Conservation (phyloP, 2,888 invertebrate genomes). For the Nephrotoma guestfalica region DNA sequence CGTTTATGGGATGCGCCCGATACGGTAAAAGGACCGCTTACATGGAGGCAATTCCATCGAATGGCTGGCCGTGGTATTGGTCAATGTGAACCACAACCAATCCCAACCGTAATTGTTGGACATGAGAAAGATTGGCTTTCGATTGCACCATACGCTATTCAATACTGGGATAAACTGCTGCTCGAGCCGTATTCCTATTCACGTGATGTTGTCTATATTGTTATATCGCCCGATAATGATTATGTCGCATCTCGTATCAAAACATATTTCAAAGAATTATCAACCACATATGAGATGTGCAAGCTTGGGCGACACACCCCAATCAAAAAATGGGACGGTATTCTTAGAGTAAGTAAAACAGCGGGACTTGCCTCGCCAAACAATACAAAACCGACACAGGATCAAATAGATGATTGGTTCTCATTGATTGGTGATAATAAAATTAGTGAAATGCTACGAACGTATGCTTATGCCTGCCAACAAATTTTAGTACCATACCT, state of each 20-base stretch:
- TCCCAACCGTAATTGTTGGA: slow-evolving; percentile 85
- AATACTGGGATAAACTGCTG: slow-evolving; percentile 94
- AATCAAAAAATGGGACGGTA: slow-evolving; percentile 73
- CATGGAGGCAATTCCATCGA: slow-evolving; percentile 96
- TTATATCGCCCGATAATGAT: slow-evolving; percentile 86
- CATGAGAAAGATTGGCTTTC: slow-evolving; percentile 93
- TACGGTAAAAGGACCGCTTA: slow-evolving; percentile 88
- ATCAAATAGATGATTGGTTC: slow-evolving; percentile 80
- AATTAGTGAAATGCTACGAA: slow-evolving; percentile 65
- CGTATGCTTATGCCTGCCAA: slow-evolving; percentile 69
- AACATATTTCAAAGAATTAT: slow-evolving; percentile 84
- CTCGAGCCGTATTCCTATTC: slow-evolving; percentile 93
- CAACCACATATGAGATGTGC: slow-evolving; percentile 88
- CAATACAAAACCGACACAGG: slow-evolving; percentile 25
- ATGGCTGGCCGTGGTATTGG: slow-evolving; percentile 89
- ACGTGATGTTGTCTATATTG: slow-evolving; percentile 87
- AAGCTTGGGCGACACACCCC: slow-evolving; percentile 88
- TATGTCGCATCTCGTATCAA: slow-evolving; percentile 62
- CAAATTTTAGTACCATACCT: slow-evolving; percentile 64
- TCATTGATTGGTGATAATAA: slow-evolving; percentile 66
- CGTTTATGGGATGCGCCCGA: slow-evolving; percentile 87
- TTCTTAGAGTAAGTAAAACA: slow-evolving; percentile 61
- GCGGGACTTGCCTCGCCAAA: neutral
- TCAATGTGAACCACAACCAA: slow-evolving; percentile 93
- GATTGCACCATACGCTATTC: slow-evolving; percentile 83